Base-by-base conservation (phyloP, 2,113 vertebrate genomes). In the Anhinga rufa region DNA sequence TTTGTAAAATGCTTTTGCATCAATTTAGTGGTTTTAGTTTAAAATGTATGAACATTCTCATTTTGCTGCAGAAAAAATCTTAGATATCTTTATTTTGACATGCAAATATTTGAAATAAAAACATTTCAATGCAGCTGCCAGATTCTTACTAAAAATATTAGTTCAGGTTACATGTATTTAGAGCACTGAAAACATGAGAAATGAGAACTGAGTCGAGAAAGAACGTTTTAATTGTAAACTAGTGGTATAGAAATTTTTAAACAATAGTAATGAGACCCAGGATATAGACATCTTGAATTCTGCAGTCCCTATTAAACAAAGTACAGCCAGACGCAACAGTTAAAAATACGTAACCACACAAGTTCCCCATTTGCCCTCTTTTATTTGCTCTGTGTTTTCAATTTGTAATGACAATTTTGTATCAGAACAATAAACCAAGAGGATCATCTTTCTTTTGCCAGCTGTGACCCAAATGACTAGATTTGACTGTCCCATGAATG, bases 341-440 rank as follows among this genome's bases (percentile, higher is more conserved):
- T 97, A 93, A 96, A 97, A 94, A 93, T 95, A 96, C 60, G 70
- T 96, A 95, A 92, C 89, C 88, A 95, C 97, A 97, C 91, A 91
- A 96, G 96, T 93, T 96, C 92, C 76, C 94, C 84, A 97, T 97
- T 97, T 97, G 93, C 96, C 93, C 77, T 86, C 92, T 96, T 97
- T 97, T 97, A 96, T 97, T 97, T 95, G 96, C 76, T 91, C 94
- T 82, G 78, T 97, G 95, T 95, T 96, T 97, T 95, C 95, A 97
- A 97, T 97, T 95, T 97, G 96, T 92, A 96, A 95, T 97, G 95
- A 97, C 91, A 96, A 97, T 97, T 97, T 96, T 94, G 86, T 94
- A 97, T 97, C 95, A 97, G 95, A 97, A 96, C 97, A 97, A 96
- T 97, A 96, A 97, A 92, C 95, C 78, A 61, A 93, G 62, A 80